These are phyloP conservation scores for Vandiemenella viatica DNA, from an alignment of 2,888 invertebrate species.

Conservation along the genomic window DNA sequence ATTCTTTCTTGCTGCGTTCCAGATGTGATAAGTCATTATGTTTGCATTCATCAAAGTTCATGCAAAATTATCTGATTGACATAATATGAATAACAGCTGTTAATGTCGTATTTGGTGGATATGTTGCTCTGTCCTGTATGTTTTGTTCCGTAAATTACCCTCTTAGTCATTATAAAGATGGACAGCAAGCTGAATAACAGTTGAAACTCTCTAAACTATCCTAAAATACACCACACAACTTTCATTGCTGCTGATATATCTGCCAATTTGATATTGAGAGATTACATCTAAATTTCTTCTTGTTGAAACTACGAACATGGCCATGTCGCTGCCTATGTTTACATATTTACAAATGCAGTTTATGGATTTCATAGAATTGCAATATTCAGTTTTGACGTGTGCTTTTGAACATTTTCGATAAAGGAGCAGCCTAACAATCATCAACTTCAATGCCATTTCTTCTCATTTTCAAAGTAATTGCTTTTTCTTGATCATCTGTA, in stretches of 20 bases:
- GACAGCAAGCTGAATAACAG: neutral
- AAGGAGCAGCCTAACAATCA: neutral
- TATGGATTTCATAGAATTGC: too few relatives aligned
- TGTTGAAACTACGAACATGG: conserved; percentile 2
- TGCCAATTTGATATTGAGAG: conserved; percentile 3
- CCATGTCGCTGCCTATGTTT: conserved; percentile 2
- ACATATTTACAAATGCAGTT: conserved; percentile 1
- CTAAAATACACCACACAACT: conserved; percentile 2
- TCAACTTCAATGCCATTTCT: neutral
- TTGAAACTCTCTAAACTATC: neutral
- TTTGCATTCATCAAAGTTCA: conserved; percentile 3
- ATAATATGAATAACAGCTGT: conserved; percentile 3
- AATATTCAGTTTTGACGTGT: too few relatives aligned
- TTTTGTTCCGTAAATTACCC: conserved; percentile 4
- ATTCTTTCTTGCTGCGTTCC: conserved; percentile 1
- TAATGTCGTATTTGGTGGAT: conserved; percentile 6
- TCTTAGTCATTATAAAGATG: conserved; percentile 4
- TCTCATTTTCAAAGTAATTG: neutral
- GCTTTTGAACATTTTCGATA: too few relatives aligned
- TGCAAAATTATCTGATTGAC: conserved; percentile 2
- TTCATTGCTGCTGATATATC: conserved; percentile 3
- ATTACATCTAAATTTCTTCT: neutral
- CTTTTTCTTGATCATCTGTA: too few relatives aligned
- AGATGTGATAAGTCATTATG: neutral
- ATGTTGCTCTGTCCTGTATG: conserved; percentile 1